Evolutionary conservation across 1,140 invertebrate species (phyloP), one percentile per base, ranked within the genome.

Genomic region (Mycetomoellerius zeteki): DNA sequence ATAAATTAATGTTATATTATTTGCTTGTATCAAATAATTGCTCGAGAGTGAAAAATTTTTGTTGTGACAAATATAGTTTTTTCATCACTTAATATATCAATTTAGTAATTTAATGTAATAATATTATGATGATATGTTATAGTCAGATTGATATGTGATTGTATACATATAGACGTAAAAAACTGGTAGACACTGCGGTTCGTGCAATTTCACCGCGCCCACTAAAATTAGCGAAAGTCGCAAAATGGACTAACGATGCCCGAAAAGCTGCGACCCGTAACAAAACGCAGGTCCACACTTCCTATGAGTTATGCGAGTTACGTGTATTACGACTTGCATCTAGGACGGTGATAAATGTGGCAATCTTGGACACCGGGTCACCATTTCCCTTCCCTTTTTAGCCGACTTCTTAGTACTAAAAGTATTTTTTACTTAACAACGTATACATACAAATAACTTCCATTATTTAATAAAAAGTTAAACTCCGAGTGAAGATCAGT

Each of bases 181-280:
- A 62, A 58, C 16, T 77, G 27, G 56, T 50, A 50, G 43, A 12
- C 1, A 54, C 21, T 14, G 12, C 37, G 8, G 65, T 78, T 88
- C 43, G 47, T 43, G 30, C 21, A 16, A 86, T 88, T 80, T 81
- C 64, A 27, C 27, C 52, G 47, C 33, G 16, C 8, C 5, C 33
- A 52, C 81, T 80, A 75, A 62, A 56, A 27, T 58, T 24, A 58
- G 88, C 69, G 75, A 89, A 89, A 89, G 84, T 90, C 16, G 71
- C 27, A 30, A 76, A 75, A 69, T 73, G 54, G 58, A 54, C 33
- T 54, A 24, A 16, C 62, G 19, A 24, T n/a, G 16, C 1, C 19
- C 56, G 33, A 81, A 71, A 80, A 58, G 30, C 76, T 37, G 3
- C 84, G 75, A 89, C 86, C 88, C 84, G 87, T 81, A 71, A 89